Conservation (phyloP, 2,888 invertebrate species). For the Ornithoptera priamus region DNA sequence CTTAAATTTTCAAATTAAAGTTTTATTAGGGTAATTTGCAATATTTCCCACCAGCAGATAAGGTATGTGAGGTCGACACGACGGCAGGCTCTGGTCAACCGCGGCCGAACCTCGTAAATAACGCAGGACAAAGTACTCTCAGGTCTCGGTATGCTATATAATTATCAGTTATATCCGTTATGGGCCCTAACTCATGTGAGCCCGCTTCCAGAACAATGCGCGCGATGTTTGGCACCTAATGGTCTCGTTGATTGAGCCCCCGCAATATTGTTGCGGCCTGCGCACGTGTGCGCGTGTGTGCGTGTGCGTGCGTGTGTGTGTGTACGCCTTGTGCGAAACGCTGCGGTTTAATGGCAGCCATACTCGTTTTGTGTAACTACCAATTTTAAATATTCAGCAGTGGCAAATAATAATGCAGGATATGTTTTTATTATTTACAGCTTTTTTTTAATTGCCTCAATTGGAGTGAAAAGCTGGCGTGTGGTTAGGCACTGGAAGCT, state of each 20-base stretch:
- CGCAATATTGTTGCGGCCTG: conserved; percentile 51
- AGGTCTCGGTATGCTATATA: conserved; percentile 63
- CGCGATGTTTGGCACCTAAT: conserved; percentile 66
- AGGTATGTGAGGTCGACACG: conserved; percentile 22
- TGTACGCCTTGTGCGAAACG: not conserved
- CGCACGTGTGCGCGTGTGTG: not conserved
- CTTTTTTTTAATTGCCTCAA: not conserved
- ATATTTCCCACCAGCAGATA: conserved; percentile 12
- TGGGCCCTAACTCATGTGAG: conserved; percentile 64
- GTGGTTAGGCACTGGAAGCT: not conserved
- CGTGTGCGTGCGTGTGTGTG: not conserved
- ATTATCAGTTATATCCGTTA: conserved; percentile 71
- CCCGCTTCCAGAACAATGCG: conserved; percentile 63
- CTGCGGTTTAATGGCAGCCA: conserved; percentile 5
- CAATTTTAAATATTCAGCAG: conserved; percentile 13
- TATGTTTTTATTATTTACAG: not conserved
- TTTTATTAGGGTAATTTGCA: not conserved
- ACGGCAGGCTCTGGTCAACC: conserved; percentile 41
- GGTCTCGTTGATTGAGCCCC: conserved; percentile 57
- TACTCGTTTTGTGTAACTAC: conserved; percentile 2
- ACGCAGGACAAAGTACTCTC: conserved; percentile 58
- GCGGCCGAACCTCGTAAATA: conserved; percentile 54
- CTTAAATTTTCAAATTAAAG: not conserved
- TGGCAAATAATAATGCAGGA: conserved; percentile 5
- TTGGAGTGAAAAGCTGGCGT: conserved; percentile 1